Base-by-base conservation (phyloP, 2,113 vertebrate genomes). In the Numida meleagris region DNA sequence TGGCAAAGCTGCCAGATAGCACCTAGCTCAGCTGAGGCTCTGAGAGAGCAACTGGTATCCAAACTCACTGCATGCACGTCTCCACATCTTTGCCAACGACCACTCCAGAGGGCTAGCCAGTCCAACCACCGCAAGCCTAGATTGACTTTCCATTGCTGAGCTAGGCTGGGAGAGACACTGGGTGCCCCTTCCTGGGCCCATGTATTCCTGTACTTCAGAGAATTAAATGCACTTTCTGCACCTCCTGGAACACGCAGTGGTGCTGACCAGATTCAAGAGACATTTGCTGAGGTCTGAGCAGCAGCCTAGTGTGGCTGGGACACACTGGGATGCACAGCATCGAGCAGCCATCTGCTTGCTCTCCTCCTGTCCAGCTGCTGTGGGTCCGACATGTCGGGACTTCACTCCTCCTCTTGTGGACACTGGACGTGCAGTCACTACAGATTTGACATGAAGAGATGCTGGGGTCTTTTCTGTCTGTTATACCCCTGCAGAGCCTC, bases 181-280 rank as follows among this genome's bases (percentile, higher is more conserved):
- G 27, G 62, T 62, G 53, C 29, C 43, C 40, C 38, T 61, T 57
- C n/a, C 58, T 34, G 17, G 13, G 70, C 25, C 33, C 75, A 57
- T 16, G 25, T 29, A 12, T 6, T 55, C 14, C 0, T 1, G 7
- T 70, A 24, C 33, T 80, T 63, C 15, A n/a, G 40, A 24, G 20
- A 75, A 55, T 40, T 55, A 65, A 9, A 14, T 63, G 34, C 23
- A 23, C 31, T 48, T 66, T 68, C 36, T 20, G 15, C 9, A 42
- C 1, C 14, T 92, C 46, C 57, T 48, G 57, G 21, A 79, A 58
- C 20, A 53, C 25, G 78, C 33, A 82, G 71, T 61, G 11, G 12
- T 6, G 24, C 33, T 46, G 31, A n/a, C 2, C 9, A 59, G 33
- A 61, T 8, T 55, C 15, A 18, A 1, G 23, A 0, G 0, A 73